Evolutionary conservation across 1,140 invertebrate species (phyloP), one percentile per base, ranked within the genome.

Genomic region (Latrodectus geometricus): DNA sequence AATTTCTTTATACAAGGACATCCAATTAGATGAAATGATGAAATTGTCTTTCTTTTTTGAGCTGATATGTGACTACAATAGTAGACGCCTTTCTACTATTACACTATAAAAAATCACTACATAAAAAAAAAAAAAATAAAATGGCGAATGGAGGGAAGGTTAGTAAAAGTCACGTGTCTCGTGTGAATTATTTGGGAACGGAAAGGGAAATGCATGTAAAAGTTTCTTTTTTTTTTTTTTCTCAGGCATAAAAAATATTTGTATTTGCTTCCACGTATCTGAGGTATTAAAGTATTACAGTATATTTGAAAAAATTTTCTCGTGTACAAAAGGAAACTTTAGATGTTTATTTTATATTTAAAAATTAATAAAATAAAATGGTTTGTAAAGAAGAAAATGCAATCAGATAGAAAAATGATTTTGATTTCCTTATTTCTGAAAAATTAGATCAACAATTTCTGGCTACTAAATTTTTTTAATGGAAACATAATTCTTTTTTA

Each of bases 21-120:
- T 69, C 68, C 68, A 69, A 61, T 17, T 17, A 61, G 54, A 61
- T 61, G 54, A 61, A 61, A 17, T 61, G 54, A 61, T 61, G 54
- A 61, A 61, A 17, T 8, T 61, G 54, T 61, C 17, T 11, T 61
- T 61, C 11, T 17, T 66, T 56, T 84, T 84, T 75, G 82, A 84
- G 82, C 74, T 84, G 82, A 84, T 84, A 84, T 84, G 82, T 84
- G 82, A 84, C 82, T 84, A 84, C 82, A 11, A 69, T 84, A 75
- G 82, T 76, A 84, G 82, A 84, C n/a, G 9, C 35, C 17, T 14
- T n/a, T 84, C 82, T 76, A 84, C 82, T 84, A 84, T 69, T 50
- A 48, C 35, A 35, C 35, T 35, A 1, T 35, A 35, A 35, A n/a
- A 23, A 69, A 69, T 23, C 23, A 11, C 70, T 73, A 73, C 2